These are phyloP conservation scores for Ceratothoa steindachneri DNA, from an alignment of 2,888 invertebrate genomes.

Conservation along the genomic window DNA sequence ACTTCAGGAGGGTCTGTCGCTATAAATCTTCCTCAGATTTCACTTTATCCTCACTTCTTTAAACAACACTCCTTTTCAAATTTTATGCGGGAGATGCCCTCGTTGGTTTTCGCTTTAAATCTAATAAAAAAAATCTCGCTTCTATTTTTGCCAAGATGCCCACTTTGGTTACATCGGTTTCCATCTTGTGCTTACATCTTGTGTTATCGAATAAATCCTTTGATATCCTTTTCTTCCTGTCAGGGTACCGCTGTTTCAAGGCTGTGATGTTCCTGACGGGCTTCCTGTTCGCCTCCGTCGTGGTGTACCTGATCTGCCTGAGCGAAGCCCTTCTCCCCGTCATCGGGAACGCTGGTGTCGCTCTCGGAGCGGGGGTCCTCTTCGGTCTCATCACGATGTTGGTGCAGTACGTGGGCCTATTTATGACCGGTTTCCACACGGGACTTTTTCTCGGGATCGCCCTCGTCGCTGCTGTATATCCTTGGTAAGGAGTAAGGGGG, in stretches of 20 bases:
- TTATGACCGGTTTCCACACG: slow-evolving; percentile 74
- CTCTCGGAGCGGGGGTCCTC: slow-evolving; percentile 68
- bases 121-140: too few relatives aligned
- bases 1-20: too few relatives aligned
- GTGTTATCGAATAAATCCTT: too few relatives aligned
- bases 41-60: too few relatives aligned
- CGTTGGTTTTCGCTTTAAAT: too few relatives aligned
- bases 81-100: too few relatives aligned
- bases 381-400: slow-evolving; percentile 76
- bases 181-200: too few relatives aligned
- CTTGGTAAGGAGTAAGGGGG: slow-evolving; percentile 36
- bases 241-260: slow-evolving; percentile 80
- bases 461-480: slow-evolving; percentile 56
- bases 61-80: too few relatives aligned
- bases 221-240: neutral
- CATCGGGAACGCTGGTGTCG: slow-evolving; percentile 64
- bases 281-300: slow-evolving; percentile 74
- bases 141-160: too few relatives aligned
- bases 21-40: too few relatives aligned
- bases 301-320: slow-evolving; percentile 74
- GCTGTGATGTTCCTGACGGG: slow-evolving; percentile 83
- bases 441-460: slow-evolving; percentile 62
- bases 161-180: too few relatives aligned
- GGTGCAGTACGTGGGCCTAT: slow-evolving; percentile 75
- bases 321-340: slow-evolving; percentile 74